Evolutionary conservation across 2,888 invertebrate species (phyloP).

Genomic region (Agelastica alni): DNA sequence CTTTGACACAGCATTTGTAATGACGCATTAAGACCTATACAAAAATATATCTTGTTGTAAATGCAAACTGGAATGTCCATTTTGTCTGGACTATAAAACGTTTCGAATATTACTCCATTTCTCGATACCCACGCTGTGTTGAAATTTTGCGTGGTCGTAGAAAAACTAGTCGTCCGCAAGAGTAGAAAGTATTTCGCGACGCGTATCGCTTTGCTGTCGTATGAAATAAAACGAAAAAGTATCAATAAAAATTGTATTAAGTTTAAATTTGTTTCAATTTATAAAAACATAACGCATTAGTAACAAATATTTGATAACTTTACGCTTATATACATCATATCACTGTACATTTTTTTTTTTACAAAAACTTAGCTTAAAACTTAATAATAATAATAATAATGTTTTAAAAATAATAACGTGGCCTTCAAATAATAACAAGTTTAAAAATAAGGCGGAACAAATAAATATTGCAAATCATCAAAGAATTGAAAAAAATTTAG

Average conservation of each 20-base stretch:
- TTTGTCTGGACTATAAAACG: too few relatives aligned
- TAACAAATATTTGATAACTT: constrained; percentile 54
- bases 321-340: constrained; percentile 47
- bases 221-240: constrained; percentile 21
- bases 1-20: too few relatives aligned
- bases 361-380: constrained; percentile 31
- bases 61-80: too few relatives aligned
- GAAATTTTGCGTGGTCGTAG: too few relatives aligned
- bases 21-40: too few relatives aligned
- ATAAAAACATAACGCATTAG: constrained; percentile 57
- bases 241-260: constrained; percentile 48
- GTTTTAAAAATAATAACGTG: constrained; percentile 22
- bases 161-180: too few relatives aligned
- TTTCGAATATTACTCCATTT: too few relatives aligned
- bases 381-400: neutral
- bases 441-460: constrained; percentile 17
- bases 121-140: too few relatives aligned
- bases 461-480: constrained; percentile 12
- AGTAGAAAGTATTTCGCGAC: too few relatives aligned
- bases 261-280: constrained; percentile 55
- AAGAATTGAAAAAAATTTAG: too few relatives aligned
- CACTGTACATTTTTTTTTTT: constrained; percentile 46
- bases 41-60: too few relatives aligned
- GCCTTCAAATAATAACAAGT: constrained; percentile 27
- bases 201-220: neutral